A percentile compares a stretch with the other conserved stretches of the same genome.
phyloP scores from a whole-genome alignment of 1,140 invertebrate genomes.

The Octopus bimaculoides region DNA sequence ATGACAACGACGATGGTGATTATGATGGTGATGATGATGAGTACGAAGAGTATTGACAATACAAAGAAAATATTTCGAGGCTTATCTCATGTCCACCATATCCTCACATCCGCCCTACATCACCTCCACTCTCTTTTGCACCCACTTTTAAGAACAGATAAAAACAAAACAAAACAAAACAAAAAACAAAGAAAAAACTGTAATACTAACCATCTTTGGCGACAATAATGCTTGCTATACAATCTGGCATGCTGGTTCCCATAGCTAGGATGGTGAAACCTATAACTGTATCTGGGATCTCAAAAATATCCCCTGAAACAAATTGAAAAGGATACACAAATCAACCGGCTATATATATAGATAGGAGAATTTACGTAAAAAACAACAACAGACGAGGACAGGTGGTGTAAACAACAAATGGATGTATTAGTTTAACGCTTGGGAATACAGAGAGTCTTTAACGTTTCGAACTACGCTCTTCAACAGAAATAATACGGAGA shows the following conservation, averaged over 20 bases:
- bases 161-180: not conserved
- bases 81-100: not conserved
- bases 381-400: no score
- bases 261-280: conserved; percentile 93
- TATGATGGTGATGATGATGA: not conserved
- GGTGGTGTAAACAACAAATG: no score
- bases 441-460: no score
- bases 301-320: conserved; percentile 46
- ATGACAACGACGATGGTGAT: no score
- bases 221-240: conserved; percentile 91
- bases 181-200: no score
- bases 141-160: not conserved
- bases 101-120: not conserved
- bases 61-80: not conserved
- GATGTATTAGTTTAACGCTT: no score
- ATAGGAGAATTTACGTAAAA: no score
- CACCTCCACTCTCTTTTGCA: not conserved
- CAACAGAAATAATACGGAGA: no score
- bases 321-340: no score
- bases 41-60: not conserved
- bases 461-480: no score
- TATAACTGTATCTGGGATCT: conserved; percentile 78
- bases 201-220: conserved; percentile 85
- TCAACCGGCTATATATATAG: no score
- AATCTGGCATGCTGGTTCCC: conserved; percentile 96